Percentiles rank a stretch among this genome's conserved stretches.
These are phyloP conservation scores for Lycopodina hypogea DNA, from an alignment of 37 sponge, comb jelly and placozoan genomes.

Conservation along the genomic window DNA sequence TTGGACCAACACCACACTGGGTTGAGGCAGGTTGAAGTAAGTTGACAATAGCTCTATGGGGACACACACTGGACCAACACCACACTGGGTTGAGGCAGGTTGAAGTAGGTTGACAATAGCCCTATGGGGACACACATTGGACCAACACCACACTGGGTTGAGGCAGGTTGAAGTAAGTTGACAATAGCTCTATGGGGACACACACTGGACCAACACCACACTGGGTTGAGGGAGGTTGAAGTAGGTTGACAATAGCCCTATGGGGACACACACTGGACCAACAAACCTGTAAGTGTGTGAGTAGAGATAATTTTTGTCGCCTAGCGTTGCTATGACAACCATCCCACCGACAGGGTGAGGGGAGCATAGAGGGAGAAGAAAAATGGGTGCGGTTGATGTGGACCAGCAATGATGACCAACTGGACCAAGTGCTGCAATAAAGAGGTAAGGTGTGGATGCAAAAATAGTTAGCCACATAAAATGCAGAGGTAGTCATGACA, in stretches of 20 bases:
- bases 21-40: too few relatives aligned
- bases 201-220: too few relatives aligned
- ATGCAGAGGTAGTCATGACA: background rate
- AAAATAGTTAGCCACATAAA: background rate
- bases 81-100: too few relatives aligned
- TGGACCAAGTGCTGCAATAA: background rate
- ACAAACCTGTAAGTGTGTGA: conserved; percentile 43
- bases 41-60: too few relatives aligned
- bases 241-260: too few relatives aligned
- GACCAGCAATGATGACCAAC: conserved; percentile 17
- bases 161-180: too few relatives aligned
- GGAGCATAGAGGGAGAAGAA: conserved; percentile 13
- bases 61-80: too few relatives aligned
- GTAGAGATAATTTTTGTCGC: conserved; percentile 50
- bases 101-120: too few relatives aligned
- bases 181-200: too few relatives aligned
- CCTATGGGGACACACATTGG: too few relatives aligned
- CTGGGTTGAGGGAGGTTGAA: too few relatives aligned
- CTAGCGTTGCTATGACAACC: conserved; percentile 31
- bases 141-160: too few relatives aligned
- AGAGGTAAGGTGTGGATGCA: conserved; percentile 5
- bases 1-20: background rate
- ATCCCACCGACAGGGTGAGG: conserved; percentile 38
- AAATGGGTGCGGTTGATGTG: conserved; percentile 42
- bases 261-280: background rate